A percentile compares a stretch with the other conserved stretches of the same genome.
These are phyloP conservation scores for Brenthis ino DNA, from an alignment of 2,888 invertebrate genomes.

Conservation along the genomic window DNA sequence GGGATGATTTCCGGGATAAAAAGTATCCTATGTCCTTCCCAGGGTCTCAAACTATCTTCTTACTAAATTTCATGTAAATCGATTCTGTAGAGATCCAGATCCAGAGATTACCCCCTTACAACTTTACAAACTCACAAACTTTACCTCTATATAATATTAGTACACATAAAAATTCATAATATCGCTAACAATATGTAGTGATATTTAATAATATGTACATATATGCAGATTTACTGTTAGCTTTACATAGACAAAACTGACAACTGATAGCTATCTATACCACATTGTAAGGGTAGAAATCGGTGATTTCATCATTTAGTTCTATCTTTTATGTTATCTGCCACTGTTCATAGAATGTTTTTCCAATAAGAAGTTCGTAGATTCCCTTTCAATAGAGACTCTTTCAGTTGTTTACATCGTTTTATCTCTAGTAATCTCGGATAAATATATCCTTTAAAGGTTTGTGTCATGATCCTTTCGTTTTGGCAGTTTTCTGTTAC, in stretches of 20 bases:
- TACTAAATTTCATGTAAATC: too few species aligned
- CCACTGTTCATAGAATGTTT: conserved; percentile 2
- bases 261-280: too few species aligned
- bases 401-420: conserved; percentile 18
- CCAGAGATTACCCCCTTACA: too few species aligned
- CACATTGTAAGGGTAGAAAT: too few species aligned
- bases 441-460: background rate
- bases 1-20: too few species aligned
- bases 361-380: conserved; percentile 12
- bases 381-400: conserved; percentile 7
- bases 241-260: background rate
- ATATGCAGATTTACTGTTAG: background rate
- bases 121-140: too few species aligned
- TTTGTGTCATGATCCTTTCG: conserved; percentile 7
- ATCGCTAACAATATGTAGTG: background rate
- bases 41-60: too few species aligned
- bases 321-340: conserved; percentile 6
- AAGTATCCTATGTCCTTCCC: too few species aligned
- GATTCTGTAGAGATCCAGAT: too few species aligned
- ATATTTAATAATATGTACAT: background rate
- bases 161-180: background rate
- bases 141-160: too few species aligned
- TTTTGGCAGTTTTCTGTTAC: background rate
- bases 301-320: background rate
- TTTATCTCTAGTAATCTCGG: conserved; percentile 13